Evolutionary conservation across 2,113 vertebrate species (phyloP).

Genomic region (Pachyramphus minor): DNA sequence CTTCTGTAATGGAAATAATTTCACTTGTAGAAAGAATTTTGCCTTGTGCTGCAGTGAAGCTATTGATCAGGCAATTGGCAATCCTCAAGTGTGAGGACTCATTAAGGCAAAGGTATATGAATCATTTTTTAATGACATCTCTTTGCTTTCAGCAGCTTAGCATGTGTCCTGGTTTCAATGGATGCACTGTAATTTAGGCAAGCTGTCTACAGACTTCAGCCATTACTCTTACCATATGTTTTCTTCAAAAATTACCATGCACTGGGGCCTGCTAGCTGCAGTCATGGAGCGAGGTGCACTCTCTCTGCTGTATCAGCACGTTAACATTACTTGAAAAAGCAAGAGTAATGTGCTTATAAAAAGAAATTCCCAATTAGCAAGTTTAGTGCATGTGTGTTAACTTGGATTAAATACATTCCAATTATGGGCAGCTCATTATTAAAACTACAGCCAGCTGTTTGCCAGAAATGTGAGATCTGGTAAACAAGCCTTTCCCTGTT

Average conservation of each 20-base stretch:
- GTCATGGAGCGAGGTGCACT: slow-evolving; percentile 8
- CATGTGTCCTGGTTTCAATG: slow-evolving; percentile 71
- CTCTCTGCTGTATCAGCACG: slow-evolving; percentile 49
- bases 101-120: slow-evolving; percentile 75
- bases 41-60: neutral
- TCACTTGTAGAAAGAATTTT: neutral
- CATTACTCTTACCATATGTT: slow-evolving; percentile 76
- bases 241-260: slow-evolving; percentile 68
- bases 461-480: slow-evolving; percentile 28
- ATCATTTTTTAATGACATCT: slow-evolving; percentile 79
- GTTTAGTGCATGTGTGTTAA: slow-evolving; percentile 54
- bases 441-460: slow-evolving; percentile 63
- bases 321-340: slow-evolving; percentile 33
- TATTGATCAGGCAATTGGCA: slow-evolving; percentile 75
- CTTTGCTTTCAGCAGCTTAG: slow-evolving; percentile 76
- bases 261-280: slow-evolving; percentile 52
- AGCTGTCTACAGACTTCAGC: slow-evolving; percentile 61
- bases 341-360: slow-evolving; percentile 61
- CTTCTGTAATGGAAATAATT: slow-evolving; percentile 32
- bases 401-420: slow-evolving; percentile 60
- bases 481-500: slow-evolving; percentile 6
- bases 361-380: slow-evolving; percentile 66
- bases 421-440: slow-evolving; percentile 66
- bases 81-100: slow-evolving; percentile 72
- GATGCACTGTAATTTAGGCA: slow-evolving; percentile 70